Percentiles rank a stretch among this genome's conserved stretches.
These are phyloP conservation scores for Alectoris magna DNA, from an alignment of 2,797 vertebrate genomes.

Conservation along the genomic window DNA sequence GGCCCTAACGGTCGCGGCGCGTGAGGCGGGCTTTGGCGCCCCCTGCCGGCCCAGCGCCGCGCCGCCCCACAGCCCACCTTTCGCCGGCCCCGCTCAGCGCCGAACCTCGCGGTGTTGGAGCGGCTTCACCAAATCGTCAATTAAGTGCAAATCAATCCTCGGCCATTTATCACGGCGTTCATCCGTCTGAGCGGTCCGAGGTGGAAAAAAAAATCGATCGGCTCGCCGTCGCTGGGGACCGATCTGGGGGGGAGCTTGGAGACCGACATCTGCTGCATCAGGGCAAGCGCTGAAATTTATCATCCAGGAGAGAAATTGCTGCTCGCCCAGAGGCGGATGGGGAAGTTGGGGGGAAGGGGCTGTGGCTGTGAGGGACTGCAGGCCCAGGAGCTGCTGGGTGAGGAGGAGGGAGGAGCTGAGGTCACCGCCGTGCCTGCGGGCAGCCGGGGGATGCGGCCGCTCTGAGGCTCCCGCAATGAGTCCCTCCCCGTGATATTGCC, in stretches of 20 bases:
- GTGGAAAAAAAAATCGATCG: slow-evolving; percentile 73
- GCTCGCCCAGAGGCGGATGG: slow-evolving; percentile 51
- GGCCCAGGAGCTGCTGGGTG: neutral
- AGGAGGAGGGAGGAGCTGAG: slow-evolving; percentile 20
- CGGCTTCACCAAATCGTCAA: slow-evolving; percentile 95
- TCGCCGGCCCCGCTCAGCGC: slow-evolving; percentile 68
- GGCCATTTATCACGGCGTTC: slow-evolving; percentile 89
- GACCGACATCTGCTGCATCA: slow-evolving; percentile 68
- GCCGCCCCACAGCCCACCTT: neutral
- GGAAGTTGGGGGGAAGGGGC: slow-evolving; percentile 63
- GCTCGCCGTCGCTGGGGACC: slow-evolving; percentile 76
- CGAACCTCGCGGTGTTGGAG: slow-evolving; percentile 74
- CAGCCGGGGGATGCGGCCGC: neutral
- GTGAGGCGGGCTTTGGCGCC: slow-evolving; percentile 77
- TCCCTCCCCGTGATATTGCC: neutral
- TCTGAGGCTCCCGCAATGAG: neutral
- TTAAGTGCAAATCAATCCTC: slow-evolving; percentile 97
- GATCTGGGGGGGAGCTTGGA: slow-evolving; percentile 75
- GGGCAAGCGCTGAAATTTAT: slow-evolving; percentile 75
- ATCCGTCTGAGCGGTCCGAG: slow-evolving; percentile 63
- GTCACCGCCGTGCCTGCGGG: neutral
- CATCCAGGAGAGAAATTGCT: slow-evolving; percentile 59
- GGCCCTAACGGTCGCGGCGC: neutral
- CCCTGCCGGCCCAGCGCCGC: slow-evolving; percentile 71
- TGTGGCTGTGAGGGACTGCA: too few species aligned